phyloP scores from a whole-genome alignment of 1,140 invertebrate species.

The Aphelenchoides fujianensis region DNA sequence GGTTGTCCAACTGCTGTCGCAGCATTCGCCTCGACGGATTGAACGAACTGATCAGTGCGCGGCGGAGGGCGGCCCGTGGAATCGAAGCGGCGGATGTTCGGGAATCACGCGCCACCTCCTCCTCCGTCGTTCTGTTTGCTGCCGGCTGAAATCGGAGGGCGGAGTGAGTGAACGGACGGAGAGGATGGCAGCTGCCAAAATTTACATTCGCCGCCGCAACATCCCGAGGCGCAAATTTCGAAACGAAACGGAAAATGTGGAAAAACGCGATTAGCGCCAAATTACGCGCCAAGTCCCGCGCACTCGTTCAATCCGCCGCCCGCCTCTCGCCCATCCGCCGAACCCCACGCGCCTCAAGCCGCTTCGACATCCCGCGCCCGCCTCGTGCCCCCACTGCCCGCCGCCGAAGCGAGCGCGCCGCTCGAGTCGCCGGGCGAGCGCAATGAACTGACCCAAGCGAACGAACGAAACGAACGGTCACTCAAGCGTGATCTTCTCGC shows the following conservation, averaged over 20 bases:
- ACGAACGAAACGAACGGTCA: background rate
- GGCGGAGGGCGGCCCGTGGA: background rate
- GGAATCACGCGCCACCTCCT: background rate
- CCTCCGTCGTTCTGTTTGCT: no score
- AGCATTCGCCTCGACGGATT: background rate
- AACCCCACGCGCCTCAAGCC: background rate
- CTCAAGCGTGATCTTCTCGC: background rate
- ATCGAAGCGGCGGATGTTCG: background rate
- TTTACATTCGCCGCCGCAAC: background rate
- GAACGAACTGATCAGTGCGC: background rate
- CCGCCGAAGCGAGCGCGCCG: no score
- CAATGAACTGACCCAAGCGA: no score
- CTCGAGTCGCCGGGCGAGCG: no score
- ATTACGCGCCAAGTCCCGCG: constrained; percentile 1
- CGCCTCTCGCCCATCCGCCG: background rate
- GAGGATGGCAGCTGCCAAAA: background rate
- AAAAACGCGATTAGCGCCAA: background rate
- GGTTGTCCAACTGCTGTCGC: background rate
- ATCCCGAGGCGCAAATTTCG: background rate
- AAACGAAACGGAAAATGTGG: no score
- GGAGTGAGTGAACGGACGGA: background rate
- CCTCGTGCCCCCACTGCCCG: background rate
- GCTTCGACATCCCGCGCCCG: no score
- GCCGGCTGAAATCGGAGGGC: no score
- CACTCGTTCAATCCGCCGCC: no score